Base-by-base conservation (phyloP, 2,113 vertebrate species). In the Clarias gariepinus region DNA sequence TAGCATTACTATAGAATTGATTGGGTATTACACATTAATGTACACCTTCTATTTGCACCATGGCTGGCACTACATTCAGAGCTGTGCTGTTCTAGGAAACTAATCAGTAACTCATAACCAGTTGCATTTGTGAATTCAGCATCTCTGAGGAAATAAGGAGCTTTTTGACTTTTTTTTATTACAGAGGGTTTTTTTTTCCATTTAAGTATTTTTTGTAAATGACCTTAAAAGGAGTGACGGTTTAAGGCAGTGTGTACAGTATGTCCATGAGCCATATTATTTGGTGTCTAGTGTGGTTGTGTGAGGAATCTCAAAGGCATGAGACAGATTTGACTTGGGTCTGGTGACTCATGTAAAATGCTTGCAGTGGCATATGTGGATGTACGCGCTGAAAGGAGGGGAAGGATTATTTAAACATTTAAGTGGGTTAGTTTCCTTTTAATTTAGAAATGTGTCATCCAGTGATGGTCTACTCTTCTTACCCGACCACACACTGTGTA, bases 341-440 rank as follows among this genome's bases (percentile, higher is more conserved):
- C 85, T 69, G 58, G 4, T 85, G 88, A 89, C 69, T 78, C 88
- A 84, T 58, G 64, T 41, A 28, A 33, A 9, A 68, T 63, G 47
- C 55, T 76, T 18, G 57, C 57, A 47, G 57, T 73, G 74, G 60
- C 36, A 79, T 61, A 77, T 77, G 68, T 85, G 41, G 58, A 82
- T 82, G 58, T 83, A 81, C 41, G 53, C 21, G 74, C 63, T 36
- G 82, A 81, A 87, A 68, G 60, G 78, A 85, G 69, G 61, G 69
- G 47, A 81, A 60, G 66, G 74, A 68, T 85, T 87, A 85, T 80
- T 89, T 85, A 41, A 85, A 85, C 83, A 68, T 87, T 87, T 68
- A 69, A 76, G 82, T 82, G 82, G 78, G 69, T 87, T 82, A 60
- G 53, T 66, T 82, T 66, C 88, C 36, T 64, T 87, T 82, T 87